Evolutionary conservation across 2,797 vertebrate species (phyloP), one percentile per base, ranked within the genome.

Genomic region (Miichthys miiuy): DNA sequence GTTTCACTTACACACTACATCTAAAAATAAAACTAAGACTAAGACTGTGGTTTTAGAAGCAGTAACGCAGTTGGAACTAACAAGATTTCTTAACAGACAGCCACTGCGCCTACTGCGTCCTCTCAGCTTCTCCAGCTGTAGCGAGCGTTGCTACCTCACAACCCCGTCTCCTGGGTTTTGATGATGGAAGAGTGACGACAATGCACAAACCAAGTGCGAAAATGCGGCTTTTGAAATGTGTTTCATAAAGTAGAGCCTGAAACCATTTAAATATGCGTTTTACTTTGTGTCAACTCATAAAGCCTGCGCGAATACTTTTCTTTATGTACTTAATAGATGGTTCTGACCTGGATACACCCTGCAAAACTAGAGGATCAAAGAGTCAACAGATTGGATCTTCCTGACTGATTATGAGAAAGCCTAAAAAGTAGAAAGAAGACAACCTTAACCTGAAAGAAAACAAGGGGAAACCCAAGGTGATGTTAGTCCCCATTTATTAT

Each of bases 31-130:
- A 86, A 84, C 86, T 88, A 84, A 77, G 81, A 30, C 23, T 7
- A 56, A 83, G 63, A 56, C 30, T 72, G 86, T 57, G 86, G 88
- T 88, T 89, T 86, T 60, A 68, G 63, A 75, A 65, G 69, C 65
- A 52, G 67, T 60, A 72, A 79, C 52, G 21, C 44, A 65, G 62
- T 60, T 72, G 58, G 61, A 78, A 67, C 18, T 51, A 64, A 75
- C 13, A 48, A 69, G 57, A 83, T 81, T 79, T 86, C 74, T 71
- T 70, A 72, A 80, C 55, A 83, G 81, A 72, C 63, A 50, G 16
- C 17, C 58, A 81, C 77, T 67, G 70, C 62, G 6, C 86, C 86
- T 74, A 84, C 82, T 44, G 6, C 12, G 16, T 52, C 63, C 66
- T 54, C 46, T 16, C 44, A 47, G 75, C 76, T 25, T 78, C 64